Evolutionary conservation across 2,113 vertebrate genomes (phyloP), one percentile per base, ranked within the genome.

Genomic region (Dromas ardeola): DNA sequence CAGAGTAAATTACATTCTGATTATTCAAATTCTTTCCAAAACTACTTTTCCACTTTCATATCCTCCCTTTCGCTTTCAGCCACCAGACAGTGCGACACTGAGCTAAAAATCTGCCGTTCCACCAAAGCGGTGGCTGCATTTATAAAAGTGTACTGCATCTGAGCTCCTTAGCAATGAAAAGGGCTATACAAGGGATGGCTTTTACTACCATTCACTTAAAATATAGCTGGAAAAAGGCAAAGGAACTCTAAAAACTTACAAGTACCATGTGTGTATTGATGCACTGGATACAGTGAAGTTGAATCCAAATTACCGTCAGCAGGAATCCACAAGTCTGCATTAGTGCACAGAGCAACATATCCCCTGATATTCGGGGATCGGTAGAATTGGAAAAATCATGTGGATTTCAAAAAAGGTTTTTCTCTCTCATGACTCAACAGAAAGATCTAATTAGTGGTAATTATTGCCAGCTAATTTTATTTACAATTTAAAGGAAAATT

Each of bases 1-100:
- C 45, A 14, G 19, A 80, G 20, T 40, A 74, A 88, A 88, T 42
- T 80, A 34, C 34, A 34, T 73, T 80, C 58, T 62, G 70, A 89
- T 79, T 85, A 82, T 70, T 77, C 45, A 66, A 79, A 93, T 72
- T 91, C 36, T 53, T 87, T 93, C 89, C 78, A 74, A 87, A 87
- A 73, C 53, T 62, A 42, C 38, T 94, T 91, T 88, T 78, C 56
- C 21, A 38, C 40, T 80, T 88, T 42, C 49, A 34, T 67, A 67
- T 36, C 45, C 70, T 79, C 38, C 65, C 34, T 34, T 84, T 86
- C 4, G 0, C 34, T 87, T 73, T 80, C 58, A 58, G 22, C 27
- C 7, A 2, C 38, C 50, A 87, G 73, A 26, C 26, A 45, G 45
- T 19, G 22, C 1, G 13, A 79, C 22, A 16, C 0, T 62, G 66